These are phyloP conservation scores for Lycophotia porphyrea DNA, from an alignment of 2,888 invertebrate species.

Conservation along the genomic window DNA sequence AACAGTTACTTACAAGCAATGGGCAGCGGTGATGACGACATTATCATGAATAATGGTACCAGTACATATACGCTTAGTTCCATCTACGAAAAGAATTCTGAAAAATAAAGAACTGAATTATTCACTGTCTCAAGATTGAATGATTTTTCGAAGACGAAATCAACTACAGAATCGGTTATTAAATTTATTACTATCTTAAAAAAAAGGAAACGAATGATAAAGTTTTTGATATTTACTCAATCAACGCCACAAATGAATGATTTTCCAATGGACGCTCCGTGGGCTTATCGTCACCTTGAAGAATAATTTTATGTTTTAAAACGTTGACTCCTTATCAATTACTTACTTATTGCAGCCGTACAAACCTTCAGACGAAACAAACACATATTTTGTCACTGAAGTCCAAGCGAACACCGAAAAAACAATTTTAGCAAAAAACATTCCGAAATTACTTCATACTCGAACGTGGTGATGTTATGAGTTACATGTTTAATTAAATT, in stretches of 20 bases:
- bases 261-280: constrained; percentile 17
- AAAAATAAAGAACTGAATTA: constrained; percentile 66
- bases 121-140: neutral
- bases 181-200: neutral
- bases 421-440: constrained; percentile 69
- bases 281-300: constrained; percentile 1
- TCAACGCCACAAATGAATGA: constrained; percentile 54
- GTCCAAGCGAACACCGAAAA: constrained; percentile 40
- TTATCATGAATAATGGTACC: constrained; percentile 81
- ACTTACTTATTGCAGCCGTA: neutral
- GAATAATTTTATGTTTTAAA: neutral
- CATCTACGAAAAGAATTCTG: constrained; percentile 78
- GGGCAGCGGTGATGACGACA: constrained; percentile 80
- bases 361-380: constrained; percentile 38
- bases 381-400: constrained; percentile 53
- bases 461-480: constrained; percentile 59
- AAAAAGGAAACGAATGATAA: neutral
- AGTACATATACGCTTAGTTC: constrained; percentile 75
- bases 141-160: neutral
- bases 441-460: constrained; percentile 74
- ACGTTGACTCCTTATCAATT: neutral
- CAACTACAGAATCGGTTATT: neutral
- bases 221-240: constrained; percentile 50
- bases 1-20: constrained; percentile 80
- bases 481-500: constrained; percentile 71